Percentiles rank a stretch among this genome's conserved stretches.
phyloP scores from a whole-genome alignment of 1,140 invertebrate species.

The Carcinoscorpius rotundicauda region DNA sequence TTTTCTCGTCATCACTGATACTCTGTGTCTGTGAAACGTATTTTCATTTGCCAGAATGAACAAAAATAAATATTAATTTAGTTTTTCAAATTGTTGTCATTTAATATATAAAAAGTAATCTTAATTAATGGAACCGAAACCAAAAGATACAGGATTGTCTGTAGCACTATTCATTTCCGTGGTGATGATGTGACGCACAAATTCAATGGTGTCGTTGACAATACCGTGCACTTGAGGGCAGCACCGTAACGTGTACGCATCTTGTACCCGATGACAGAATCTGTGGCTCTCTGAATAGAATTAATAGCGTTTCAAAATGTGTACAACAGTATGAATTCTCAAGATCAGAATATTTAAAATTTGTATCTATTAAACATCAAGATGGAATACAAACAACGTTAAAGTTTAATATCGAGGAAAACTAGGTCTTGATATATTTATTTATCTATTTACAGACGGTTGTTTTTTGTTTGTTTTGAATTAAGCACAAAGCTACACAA shows the following conservation, averaged over 20 bases:
- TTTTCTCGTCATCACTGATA: too few species aligned
- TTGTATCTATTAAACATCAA: too few species aligned
- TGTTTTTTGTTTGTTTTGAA: too few species aligned
- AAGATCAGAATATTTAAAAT: not conserved
- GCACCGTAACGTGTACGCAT: conserved; percentile 58
- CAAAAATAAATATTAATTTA: too few species aligned
- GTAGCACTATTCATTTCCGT: conserved; percentile 61
- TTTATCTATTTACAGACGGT: too few species aligned
- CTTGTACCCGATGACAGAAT: conserved; percentile 57
- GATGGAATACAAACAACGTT: too few species aligned
- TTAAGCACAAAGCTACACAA: too few species aligned
- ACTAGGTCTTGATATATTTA: too few species aligned
- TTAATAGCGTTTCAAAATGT: not conserved
- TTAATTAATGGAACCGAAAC: conserved; percentile 2
- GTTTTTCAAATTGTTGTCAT: too few species aligned
- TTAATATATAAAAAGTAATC: not conserved
- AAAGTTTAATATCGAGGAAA: too few species aligned
- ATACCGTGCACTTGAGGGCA: conserved; percentile 56
- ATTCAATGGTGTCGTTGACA: conserved; percentile 55
- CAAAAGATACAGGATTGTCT: conserved; percentile 50
- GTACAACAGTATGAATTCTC: not conserved
- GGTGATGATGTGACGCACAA: conserved; percentile 47
- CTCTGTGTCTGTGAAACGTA: too few species aligned
- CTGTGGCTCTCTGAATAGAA: conserved; percentile 46
- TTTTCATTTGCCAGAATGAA: too few species aligned